phyloP scores from a whole-genome alignment of 2,888 invertebrate species.

The Pecten maximus region DNA sequence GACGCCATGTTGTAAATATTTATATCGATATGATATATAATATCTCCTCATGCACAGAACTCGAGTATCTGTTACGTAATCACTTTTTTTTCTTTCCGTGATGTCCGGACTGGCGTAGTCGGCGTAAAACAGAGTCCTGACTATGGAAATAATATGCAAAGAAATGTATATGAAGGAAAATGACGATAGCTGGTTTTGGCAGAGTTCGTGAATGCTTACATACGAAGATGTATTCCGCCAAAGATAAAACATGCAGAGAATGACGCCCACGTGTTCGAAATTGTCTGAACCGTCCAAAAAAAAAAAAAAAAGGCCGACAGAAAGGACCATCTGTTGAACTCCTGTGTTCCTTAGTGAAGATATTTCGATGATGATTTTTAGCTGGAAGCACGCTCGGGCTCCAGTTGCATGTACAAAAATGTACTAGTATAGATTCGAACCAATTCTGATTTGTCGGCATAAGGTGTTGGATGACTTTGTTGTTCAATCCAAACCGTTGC shows the following conservation, averaged over 20 bases:
- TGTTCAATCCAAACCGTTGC: no score
- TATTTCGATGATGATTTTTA: not conserved
- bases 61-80: conserved; percentile 4
- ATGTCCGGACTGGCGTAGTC: not conserved
- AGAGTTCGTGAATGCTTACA: not conserved
- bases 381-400: not conserved
- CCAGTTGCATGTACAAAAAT: not conserved
- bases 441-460: no score
- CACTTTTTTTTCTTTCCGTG: not conserved
- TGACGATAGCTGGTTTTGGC: not conserved
- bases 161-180: not conserved
- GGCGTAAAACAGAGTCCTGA: not conserved
- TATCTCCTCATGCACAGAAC: conserved; percentile 23
- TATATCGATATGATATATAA: conserved; percentile 17
- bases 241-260: not conserved
- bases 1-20: conserved; percentile 33
- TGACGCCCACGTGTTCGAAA: not conserved
- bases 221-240: not conserved
- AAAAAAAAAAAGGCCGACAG: not conserved
- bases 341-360: not conserved
- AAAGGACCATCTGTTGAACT: not conserved
- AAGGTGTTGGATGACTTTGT: no score
- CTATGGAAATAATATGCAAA: not conserved
- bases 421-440: no score
- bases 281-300: not conserved